These are phyloP conservation scores for Solea solea DNA, from an alignment of 2,113 vertebrate genomes.

Conservation along the genomic window DNA sequence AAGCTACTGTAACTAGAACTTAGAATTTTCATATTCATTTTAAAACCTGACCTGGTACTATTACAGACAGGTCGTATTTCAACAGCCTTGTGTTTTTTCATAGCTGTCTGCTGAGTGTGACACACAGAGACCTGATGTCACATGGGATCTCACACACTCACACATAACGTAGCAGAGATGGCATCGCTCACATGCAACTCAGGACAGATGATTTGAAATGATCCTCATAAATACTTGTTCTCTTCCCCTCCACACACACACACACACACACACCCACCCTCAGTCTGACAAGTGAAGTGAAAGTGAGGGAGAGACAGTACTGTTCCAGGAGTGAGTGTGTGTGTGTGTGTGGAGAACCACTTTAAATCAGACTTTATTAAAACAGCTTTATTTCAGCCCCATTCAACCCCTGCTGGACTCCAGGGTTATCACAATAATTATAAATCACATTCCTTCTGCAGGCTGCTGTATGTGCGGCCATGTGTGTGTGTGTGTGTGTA, in stretches of 20 bases:
- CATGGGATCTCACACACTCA: slow-evolving; percentile 33
- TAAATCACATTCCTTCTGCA: slow-evolving; percentile 71
- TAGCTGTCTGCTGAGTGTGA: slow-evolving; percentile 61
- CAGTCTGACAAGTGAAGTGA: slow-evolving; percentile 52
- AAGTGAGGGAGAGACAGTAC: slow-evolving; percentile 20
- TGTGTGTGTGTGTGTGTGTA: slow-evolving; percentile 24
- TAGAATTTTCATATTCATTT: slow-evolving; percentile 30
- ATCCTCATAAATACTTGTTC: slow-evolving; percentile 53
- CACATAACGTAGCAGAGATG: slow-evolving; percentile 52
- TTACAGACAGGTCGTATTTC: slow-evolving; percentile 64
- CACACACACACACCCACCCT: slow-evolving; percentile 32
- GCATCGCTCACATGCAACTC: slow-evolving; percentile 47
- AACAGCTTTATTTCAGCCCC: slow-evolving; percentile 77
- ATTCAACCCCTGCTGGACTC: slow-evolving; percentile 72
- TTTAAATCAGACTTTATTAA: slow-evolving; percentile 81
- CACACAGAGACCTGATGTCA: slow-evolving; percentile 54
- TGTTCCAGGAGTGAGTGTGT: slow-evolving; percentile 3
- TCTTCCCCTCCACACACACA: slow-evolving; percentile 32
- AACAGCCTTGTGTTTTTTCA: slow-evolving; percentile 67
- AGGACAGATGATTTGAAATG: slow-evolving; percentile 61
- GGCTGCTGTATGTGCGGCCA: slow-evolving; percentile 41
- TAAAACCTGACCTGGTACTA: slow-evolving; percentile 28
- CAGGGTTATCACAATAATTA: slow-evolving; percentile 81
- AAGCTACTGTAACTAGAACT: not conserved
- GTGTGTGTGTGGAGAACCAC: slow-evolving; percentile 37